Conservation (phyloP, 1,140 invertebrate species). For the Sinella curviseta region DNA sequence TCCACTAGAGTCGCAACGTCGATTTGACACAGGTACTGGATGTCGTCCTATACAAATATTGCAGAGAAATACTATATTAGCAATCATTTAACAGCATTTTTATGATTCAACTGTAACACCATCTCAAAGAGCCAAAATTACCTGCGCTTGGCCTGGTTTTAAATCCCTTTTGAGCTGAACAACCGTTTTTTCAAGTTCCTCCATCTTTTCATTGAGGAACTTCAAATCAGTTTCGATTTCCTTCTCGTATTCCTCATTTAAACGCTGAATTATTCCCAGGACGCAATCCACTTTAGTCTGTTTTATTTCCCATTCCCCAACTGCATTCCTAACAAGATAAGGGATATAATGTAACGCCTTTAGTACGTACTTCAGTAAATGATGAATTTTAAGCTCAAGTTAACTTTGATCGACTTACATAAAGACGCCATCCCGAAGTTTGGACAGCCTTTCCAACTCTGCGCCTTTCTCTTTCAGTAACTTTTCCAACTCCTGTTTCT, state of each 20-base stretch:
- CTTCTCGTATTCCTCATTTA: background rate
- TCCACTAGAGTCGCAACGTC: conserved; percentile 23
- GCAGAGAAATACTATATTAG: no score
- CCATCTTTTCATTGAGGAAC: background rate
- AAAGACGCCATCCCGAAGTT: no score
- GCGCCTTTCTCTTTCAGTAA: background rate
- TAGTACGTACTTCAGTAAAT: background rate
- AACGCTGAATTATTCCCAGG: background rate
- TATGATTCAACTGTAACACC: no score
- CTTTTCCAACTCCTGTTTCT: background rate
- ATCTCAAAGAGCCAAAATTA: background rate
- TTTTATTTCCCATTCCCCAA: background rate
- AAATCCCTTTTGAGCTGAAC: background rate
- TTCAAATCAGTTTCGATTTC: background rate
- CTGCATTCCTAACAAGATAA: background rate
- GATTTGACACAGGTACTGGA: conserved; percentile 22
- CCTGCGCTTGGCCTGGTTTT: background rate
- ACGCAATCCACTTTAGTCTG: background rate
- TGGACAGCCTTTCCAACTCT: background rate
- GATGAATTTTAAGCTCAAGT: no score
- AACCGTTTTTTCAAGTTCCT: background rate
- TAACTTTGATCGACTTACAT: no score
- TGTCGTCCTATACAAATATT: no score
- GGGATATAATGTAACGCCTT: background rate
- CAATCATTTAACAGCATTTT: no score